These are phyloP conservation scores for Poeciliopsis turneri DNA, from an alignment of 2,797 vertebrate species.

Conservation along the genomic window DNA sequence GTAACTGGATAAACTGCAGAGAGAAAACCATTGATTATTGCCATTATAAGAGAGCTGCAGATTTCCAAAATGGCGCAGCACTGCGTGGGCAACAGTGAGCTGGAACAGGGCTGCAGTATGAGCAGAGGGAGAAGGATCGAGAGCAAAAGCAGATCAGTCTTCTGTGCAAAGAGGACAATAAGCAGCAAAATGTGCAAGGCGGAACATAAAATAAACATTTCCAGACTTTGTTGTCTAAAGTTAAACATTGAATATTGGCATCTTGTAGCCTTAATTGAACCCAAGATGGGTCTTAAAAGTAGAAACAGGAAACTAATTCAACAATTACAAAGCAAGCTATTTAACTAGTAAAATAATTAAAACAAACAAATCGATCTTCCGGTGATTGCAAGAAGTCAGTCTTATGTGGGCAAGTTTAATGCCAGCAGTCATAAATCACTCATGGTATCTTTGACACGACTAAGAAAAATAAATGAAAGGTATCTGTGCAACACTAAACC, in stretches of 20 bases:
- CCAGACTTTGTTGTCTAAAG: neutral
- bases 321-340: neutral
- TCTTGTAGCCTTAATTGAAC: neutral
- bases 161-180: slow-evolving; percentile 17
- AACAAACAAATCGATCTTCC: neutral
- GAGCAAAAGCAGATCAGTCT: slow-evolving; percentile 41
- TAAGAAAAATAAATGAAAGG: no score
- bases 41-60: slow-evolving; percentile 51
- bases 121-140: slow-evolving; percentile 59
- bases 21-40: slow-evolving; percentile 38
- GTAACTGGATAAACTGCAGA: slow-evolving; percentile 43
- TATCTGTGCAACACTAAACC: neutral
- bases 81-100: slow-evolving; percentile 69
- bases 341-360: neutral
- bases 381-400: neutral
- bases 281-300: slow-evolving; percentile 7
- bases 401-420: neutral
- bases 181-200: neutral
- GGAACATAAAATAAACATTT: slow-evolving; percentile 12
- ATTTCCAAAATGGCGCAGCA: slow-evolving; percentile 75
- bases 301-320: slow-evolving; percentile 6
- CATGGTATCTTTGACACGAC: no score
- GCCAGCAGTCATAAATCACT: no score
- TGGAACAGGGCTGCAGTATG: slow-evolving; percentile 59
- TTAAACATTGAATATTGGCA: neutral